A percentile compares a stretch with the other conserved stretches of the same genome.
Conservation (phyloP, 2,797 vertebrate species). For the Pseudotriccus pelzelni region DNA sequence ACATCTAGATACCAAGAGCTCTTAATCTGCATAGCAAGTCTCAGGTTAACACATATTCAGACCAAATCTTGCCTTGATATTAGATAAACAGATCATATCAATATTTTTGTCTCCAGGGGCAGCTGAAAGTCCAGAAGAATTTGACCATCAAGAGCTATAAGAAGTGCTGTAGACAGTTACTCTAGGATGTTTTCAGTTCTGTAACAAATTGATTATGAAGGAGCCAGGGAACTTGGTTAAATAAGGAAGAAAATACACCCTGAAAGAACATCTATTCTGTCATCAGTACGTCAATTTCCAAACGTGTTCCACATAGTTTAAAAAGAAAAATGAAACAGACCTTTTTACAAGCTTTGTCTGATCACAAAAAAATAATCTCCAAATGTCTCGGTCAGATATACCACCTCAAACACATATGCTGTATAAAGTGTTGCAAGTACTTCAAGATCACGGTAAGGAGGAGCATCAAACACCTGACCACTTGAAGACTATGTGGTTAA, state of each 20-base stretch:
- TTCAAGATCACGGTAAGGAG: neutral
- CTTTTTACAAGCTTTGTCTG: neutral
- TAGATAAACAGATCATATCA: neutral
- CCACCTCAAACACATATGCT: fast-evolving
- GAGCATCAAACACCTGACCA: neutral
- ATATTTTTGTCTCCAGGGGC: neutral
- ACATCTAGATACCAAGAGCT: neutral
- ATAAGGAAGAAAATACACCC: neutral
- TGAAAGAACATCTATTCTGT: neutral
- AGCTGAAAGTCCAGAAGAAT: neutral
- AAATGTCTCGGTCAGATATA: neutral
- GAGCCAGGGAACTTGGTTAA: neutral
- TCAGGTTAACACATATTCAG: neutral
- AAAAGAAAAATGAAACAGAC: neutral
- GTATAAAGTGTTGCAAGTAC: neutral
- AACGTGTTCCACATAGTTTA: fast-evolving
- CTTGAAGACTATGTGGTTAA: neutral
- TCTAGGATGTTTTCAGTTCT: neutral
- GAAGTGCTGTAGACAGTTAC: neutral
- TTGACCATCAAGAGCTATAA: neutral
- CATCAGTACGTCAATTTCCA: neutral
- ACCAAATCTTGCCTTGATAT: neutral
- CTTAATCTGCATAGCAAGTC: neutral
- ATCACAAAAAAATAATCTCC: neutral
- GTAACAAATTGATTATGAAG: neutral